Conservation (phyloP, 2,113 vertebrate genomes). For the Pithys albifrons region DNA sequence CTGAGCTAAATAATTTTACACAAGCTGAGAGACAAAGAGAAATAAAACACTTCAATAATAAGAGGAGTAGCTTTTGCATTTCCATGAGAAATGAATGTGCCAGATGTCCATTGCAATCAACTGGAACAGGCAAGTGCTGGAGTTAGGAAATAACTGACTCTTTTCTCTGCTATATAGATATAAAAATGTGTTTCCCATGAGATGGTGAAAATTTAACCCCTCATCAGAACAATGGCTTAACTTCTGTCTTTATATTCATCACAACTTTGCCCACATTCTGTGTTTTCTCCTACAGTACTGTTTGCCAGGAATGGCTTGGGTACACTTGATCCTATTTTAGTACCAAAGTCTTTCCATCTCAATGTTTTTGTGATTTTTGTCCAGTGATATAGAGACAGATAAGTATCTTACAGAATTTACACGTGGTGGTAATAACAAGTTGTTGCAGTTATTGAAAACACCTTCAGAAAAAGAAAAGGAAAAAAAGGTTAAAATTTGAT, state of each 20-base stretch:
- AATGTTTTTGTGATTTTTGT: neutral
- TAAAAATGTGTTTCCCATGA: neutral
- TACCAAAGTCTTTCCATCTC: neutral
- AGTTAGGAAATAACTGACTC: neutral
- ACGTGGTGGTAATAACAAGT: neutral
- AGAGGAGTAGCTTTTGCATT: neutral
- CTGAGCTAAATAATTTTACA: neutral
- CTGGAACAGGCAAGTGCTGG: neutral
- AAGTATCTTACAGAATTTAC: neutral
- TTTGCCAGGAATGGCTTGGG: neutral
- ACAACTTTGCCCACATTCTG: neutral
- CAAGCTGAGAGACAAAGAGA: neutral
- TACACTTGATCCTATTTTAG: neutral
- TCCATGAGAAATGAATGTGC: neutral
- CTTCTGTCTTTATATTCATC: neutral
- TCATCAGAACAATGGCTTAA: neutral
- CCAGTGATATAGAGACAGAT: neutral
- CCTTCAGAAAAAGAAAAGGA: neutral
- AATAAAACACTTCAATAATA: neutral
- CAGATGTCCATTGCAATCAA: neutral
- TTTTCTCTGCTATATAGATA: neutral
- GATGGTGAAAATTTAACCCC: neutral
- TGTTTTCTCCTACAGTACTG: neutral
- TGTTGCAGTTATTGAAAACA: neutral
- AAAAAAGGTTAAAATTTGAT: neutral